A percentile compares a stretch with the other conserved stretches of the same genome.
phyloP scores from a whole-genome alignment of 2,113 vertebrate genomes.

The Aspidoscelis tigris region DNA sequence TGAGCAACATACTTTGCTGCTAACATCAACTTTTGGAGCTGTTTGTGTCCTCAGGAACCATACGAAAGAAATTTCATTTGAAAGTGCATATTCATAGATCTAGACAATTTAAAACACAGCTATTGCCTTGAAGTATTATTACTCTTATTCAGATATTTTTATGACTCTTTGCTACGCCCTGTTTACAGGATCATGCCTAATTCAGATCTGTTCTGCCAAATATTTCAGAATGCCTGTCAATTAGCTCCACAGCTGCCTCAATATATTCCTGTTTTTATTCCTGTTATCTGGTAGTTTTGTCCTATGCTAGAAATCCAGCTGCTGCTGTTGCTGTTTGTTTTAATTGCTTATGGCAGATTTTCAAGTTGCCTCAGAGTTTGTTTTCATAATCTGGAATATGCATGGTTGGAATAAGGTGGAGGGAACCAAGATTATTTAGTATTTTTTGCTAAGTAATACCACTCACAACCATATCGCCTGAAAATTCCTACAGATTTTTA shows the following conservation, averaged over 20 bases:
- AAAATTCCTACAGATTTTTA: neutral
- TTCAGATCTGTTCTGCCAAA: neutral
- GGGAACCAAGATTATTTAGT: neutral
- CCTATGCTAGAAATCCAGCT: neutral
- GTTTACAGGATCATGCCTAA: neutral
- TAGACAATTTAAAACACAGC: neutral
- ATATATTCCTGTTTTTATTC: neutral
- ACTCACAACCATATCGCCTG: neutral
- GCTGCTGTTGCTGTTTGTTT: neutral
- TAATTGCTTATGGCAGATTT: slow-evolving; percentile 9
- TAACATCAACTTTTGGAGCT: too few relatives aligned
- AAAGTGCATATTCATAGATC: too few relatives aligned
- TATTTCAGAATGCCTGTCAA: neutral
- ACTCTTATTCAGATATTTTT: neutral
- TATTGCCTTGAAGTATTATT: neutral
- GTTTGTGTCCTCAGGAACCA: too few relatives aligned
- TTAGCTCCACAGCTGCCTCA: neutral
- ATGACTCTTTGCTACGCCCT: neutral
- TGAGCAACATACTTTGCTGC: too few relatives aligned
- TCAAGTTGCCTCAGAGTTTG: neutral
- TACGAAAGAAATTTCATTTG: too few relatives aligned
- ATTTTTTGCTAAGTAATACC: neutral
- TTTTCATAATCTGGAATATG: neutral
- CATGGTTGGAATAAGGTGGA: neutral
- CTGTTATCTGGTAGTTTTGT: neutral